Conservation (phyloP, 1,140 invertebrate genomes). For the Hyphantria cunea region DNA sequence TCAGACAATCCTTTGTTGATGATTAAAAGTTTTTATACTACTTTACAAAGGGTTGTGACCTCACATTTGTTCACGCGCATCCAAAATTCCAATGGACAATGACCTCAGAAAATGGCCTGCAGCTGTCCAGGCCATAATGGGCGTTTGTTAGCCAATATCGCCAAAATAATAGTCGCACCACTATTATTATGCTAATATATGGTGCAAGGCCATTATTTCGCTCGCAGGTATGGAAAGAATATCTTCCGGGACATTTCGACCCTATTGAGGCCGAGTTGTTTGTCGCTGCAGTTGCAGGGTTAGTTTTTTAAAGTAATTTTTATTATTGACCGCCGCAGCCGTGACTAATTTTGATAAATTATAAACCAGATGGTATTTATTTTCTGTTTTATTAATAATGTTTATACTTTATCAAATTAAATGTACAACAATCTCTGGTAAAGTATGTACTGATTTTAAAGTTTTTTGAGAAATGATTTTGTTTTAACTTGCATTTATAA, state of each 20-base stretch:
- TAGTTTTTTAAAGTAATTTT: constrained; percentile 45
- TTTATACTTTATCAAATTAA: too few relatives aligned
- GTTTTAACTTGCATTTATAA: not conserved
- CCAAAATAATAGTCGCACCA: constrained; percentile 66
- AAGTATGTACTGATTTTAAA: not conserved
- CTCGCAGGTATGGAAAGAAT: constrained; percentile 63
- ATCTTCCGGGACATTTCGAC: constrained; percentile 50
- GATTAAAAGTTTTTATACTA: too few relatives aligned
- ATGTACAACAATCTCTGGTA: too few relatives aligned
- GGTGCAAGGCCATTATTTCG: constrained; percentile 60
- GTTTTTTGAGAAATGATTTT: not conserved
- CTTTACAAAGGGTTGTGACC: constrained; percentile 35
- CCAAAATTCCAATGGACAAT: constrained; percentile 61
- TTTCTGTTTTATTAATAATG: not conserved
- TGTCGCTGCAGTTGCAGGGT: constrained; percentile 42
- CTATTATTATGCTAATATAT: constrained; percentile 75
- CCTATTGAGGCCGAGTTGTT: constrained; percentile 48
- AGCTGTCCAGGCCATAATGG: constrained; percentile 61
- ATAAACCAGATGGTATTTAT: constrained; percentile 43
- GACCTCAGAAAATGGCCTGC: constrained; percentile 66
- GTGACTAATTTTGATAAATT: constrained; percentile 75
- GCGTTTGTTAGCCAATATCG: constrained; percentile 65
- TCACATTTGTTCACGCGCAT: constrained; percentile 29
- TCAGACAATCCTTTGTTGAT: too few relatives aligned
- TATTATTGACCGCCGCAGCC: constrained; percentile 53